phyloP scores from a whole-genome alignment of 1,140 invertebrate species.

The Dinoponera quadriceps region DNA sequence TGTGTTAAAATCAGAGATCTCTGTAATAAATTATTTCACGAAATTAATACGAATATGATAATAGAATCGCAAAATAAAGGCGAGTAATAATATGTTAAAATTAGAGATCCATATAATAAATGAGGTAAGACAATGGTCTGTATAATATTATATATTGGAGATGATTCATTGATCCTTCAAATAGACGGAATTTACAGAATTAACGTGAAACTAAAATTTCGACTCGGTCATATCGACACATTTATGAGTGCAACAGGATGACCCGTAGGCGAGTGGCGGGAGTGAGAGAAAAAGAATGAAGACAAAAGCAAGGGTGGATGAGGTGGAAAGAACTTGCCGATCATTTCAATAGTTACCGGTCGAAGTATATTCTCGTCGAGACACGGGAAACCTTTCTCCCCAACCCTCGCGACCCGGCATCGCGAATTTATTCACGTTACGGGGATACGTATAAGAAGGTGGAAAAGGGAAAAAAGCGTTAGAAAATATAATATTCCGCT shows the following conservation, averaged over 20 bases:
- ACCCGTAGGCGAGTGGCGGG: slow-evolving; percentile 13
- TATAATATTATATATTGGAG: too few relatives aligned
- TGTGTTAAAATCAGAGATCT: too few relatives aligned
- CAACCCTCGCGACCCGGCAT: slow-evolving; percentile 41
- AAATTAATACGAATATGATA: too few relatives aligned
- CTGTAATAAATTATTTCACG: too few relatives aligned
- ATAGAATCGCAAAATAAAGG: too few relatives aligned
- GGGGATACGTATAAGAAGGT: slow-evolving; percentile 15
- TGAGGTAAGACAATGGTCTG: too few relatives aligned
- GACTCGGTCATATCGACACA: neutral
- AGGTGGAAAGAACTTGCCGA: slow-evolving; percentile 40
- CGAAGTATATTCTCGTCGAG: slow-evolving; percentile 55
- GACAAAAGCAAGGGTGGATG: neutral
- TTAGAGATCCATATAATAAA: too few relatives aligned
- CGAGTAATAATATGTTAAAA: too few relatives aligned
- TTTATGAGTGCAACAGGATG: slow-evolving; percentile 28
- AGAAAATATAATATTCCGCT: slow-evolving; percentile 45
- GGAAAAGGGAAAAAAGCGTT: slow-evolving; percentile 30
- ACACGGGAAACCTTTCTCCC: slow-evolving; percentile 56
- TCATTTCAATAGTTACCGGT: slow-evolving; percentile 58
- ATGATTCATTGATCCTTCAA: too few relatives aligned
- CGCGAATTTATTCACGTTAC: slow-evolving; percentile 54
- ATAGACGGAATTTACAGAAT: slow-evolving; percentile 8
- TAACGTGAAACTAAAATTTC: slow-evolving; percentile 33
- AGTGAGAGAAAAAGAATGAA: slow-evolving; percentile 2